Base-by-base conservation (phyloP, 2,113 vertebrate genomes). In the Leuciscus idus region DNA sequence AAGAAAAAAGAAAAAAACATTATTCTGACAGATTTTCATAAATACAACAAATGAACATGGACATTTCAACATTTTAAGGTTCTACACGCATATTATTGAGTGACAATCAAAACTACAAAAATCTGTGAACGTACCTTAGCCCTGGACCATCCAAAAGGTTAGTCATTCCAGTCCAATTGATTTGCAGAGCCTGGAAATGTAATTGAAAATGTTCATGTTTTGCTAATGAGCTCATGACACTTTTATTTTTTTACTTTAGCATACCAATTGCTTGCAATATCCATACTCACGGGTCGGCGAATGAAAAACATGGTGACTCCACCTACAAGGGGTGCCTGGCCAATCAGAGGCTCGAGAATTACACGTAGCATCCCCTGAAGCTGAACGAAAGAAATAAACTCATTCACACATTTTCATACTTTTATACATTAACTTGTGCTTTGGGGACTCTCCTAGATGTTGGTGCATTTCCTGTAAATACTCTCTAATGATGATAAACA, bases 141-240 rank as follows among this genome's bases (percentile, higher is more conserved):
- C 93, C 97, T 6, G 98, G 97, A 30, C 91, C 95, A 86, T 98
- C 97, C 88, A 99, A 90, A 50, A 99, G 87, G 91, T 99, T 99
- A 59, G 96, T 99, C 90, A 97, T 92, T 28, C 98, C 98, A 0
- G 98, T 98, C 98, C 98, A 99, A 94, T 97, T 98, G 90, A 99
- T 95, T 87, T 97, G 89, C 78, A 99, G 86, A 0, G 83, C 92
- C 95, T 96, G 86, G 62, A 74, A 85, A 66, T 75, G 19, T 6
- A 21, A 59, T 70, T 43, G 28, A 28, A 26, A 72, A 15, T 30
- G 39, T 11, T 73, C 23, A 23, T 6, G 11, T 6, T n/a, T 62
- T 81, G 39, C 13, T 28, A 28, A 28, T n/a, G 15, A 64, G 28
- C 12, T 17, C 4, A 17, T 80, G 11, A 79, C 11, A 59, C 30